These are phyloP conservation scores for Psilopogon haemacephalus DNA, from an alignment of 2,113 vertebrate genomes.

Conservation along the genomic window DNA sequence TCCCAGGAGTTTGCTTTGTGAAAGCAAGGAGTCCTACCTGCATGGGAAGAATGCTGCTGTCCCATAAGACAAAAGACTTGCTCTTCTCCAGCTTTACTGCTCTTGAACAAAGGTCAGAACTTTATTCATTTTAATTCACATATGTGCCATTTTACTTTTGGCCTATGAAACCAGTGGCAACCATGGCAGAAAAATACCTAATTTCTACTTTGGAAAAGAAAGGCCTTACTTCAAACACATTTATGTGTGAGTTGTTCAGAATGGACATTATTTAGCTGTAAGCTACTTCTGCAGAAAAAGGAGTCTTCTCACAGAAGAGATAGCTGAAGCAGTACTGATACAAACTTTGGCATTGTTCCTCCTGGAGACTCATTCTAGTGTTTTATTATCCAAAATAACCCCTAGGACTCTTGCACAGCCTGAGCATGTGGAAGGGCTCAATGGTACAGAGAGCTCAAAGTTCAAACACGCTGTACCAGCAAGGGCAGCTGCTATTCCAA, in stretches of 20 bases:
- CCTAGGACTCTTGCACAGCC: neutral
- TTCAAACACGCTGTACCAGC: neutral
- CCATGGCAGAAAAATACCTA: neutral
- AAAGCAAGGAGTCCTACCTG: neutral
- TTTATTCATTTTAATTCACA: neutral
- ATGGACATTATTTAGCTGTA: neutral
- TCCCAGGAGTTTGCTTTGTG: neutral
- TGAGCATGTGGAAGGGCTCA: neutral
- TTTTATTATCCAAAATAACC: neutral
- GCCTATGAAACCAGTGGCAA: neutral
- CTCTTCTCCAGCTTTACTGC: neutral
- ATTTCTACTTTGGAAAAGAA: neutral
- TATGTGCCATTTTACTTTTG: neutral
- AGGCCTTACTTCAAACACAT: neutral
- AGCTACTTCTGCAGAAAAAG: neutral
- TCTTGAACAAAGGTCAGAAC: constrained; percentile 33
- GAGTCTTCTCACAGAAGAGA: neutral
- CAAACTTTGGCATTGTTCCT: neutral
- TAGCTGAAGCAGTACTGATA: neutral
- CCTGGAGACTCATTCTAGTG: neutral
- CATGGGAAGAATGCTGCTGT: fast-evolving
- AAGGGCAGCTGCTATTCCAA: neutral
- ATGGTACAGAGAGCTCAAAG: neutral
- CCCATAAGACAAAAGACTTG: neutral
- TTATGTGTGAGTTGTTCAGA: neutral